Evolutionary conservation across 2,113 vertebrate genomes (phyloP).

Genomic region (Mesitornis unicolor): DNA sequence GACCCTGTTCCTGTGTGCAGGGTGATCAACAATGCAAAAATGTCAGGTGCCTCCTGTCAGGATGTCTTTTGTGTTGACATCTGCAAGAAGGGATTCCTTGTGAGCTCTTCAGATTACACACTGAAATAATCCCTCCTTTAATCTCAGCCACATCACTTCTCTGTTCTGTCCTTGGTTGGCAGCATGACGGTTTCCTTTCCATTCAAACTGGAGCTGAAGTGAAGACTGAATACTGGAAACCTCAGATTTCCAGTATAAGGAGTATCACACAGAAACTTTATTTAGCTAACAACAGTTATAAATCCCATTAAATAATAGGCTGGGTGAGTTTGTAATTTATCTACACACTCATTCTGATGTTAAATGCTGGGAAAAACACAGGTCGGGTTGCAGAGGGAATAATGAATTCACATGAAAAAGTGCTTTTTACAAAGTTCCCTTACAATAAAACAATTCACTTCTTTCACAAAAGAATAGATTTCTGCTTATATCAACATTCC

Average conservation of each 20-base stretch:
- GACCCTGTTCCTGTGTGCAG: neutral
- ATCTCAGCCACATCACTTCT: neutral
- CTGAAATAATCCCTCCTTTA: neutral
- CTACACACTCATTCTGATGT: neutral
- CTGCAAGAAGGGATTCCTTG: neutral
- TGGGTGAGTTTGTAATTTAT: neutral
- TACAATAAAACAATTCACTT: neutral
- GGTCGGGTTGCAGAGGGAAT: neutral
- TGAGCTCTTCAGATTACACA: neutral
- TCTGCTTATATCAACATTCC: neutral
- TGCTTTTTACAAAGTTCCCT: neutral
- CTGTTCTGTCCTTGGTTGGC: neutral
- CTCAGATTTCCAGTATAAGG: neutral
- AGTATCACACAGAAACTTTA: neutral
- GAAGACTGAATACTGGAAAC: neutral
- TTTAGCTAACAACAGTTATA: neutral
- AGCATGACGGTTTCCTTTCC: neutral
- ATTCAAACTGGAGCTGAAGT: neutral
- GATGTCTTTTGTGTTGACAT: neutral
- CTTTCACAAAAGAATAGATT: neutral
- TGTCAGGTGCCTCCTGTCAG: neutral
- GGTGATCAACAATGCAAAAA: neutral
- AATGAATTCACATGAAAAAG: neutral
- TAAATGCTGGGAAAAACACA: neutral
- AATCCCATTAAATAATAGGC: neutral